Conservation (phyloP, 1,140 invertebrate species). For the Anastrepha ludens region DNA sequence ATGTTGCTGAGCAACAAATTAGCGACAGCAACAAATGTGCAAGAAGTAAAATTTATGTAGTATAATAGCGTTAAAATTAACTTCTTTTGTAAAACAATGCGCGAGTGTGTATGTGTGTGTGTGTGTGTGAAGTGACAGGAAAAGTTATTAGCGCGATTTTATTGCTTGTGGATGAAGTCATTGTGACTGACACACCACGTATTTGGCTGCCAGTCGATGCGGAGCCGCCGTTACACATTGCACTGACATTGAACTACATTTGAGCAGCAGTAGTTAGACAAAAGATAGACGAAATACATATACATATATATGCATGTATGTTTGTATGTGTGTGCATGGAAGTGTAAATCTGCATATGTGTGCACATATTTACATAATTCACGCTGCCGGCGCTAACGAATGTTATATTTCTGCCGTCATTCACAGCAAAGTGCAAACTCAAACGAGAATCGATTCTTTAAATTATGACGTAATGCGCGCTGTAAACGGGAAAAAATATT, state of each 20-base stretch:
- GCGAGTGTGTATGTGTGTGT: neutral
- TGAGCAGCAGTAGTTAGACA: neutral
- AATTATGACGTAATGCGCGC: neutral
- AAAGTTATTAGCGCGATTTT: slow-evolving; percentile 36
- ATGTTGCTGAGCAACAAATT: too few relatives aligned
- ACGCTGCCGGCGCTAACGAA: neutral
- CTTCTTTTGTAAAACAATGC: too few relatives aligned
- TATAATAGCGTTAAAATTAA: neutral
- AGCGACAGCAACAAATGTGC: neutral
- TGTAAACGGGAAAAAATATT: too few relatives aligned
- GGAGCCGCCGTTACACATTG: slow-evolving; percentile 12
- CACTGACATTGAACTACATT: slow-evolving; percentile 45
- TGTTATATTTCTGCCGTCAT: neutral
- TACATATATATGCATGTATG: neutral
- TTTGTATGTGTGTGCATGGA: neutral
- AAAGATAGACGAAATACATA: neutral
- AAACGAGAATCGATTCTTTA: neutral
- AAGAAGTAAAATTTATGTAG: neutral
- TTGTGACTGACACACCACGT: neutral
- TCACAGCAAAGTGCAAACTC: neutral
- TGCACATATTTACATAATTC: slow-evolving; percentile 9
- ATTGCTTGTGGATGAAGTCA: neutral
- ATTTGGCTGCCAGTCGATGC: neutral
- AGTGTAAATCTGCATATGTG: neutral
- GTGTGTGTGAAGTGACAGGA: slow-evolving; percentile 2